Conservation (phyloP, 2,797 vertebrate genomes). For the Lerista edwardsae region DNA sequence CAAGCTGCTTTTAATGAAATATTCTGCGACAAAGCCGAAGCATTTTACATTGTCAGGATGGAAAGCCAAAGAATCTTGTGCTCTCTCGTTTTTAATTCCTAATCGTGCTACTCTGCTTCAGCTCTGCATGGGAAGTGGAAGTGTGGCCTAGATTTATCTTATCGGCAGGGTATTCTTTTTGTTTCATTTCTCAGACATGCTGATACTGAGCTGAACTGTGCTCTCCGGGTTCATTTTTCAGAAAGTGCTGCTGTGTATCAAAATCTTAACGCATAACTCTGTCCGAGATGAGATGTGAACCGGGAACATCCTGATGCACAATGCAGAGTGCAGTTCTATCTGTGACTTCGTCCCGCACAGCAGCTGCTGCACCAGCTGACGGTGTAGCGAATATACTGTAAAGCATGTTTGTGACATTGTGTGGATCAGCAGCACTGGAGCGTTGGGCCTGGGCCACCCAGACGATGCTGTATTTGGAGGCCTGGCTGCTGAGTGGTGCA, state of each 20-base stretch:
- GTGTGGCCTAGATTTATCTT: not conserved
- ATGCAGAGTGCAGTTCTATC: too few relatives aligned
- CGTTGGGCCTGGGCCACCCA: too few relatives aligned
- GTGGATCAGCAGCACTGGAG: too few relatives aligned
- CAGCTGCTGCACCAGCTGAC: too few relatives aligned
- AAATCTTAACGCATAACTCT: too few relatives aligned
- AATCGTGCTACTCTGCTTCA: conserved; percentile 34
- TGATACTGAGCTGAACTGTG: not conserved
- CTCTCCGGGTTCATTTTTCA: not conserved
- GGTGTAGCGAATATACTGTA: too few relatives aligned
- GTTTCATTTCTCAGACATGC: not conserved
- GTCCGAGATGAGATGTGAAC: too few relatives aligned
- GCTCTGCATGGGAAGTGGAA: conserved; percentile 12
- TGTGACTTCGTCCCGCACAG: too few relatives aligned
- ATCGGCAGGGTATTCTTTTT: conserved; percentile 18
- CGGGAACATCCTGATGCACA: too few relatives aligned
- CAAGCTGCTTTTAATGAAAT: conserved; percentile 60
- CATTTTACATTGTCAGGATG: conserved; percentile 43
- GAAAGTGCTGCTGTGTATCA: not conserved
- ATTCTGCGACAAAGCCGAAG: conserved; percentile 47
- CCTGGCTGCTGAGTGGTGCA: too few relatives aligned
- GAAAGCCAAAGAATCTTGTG: conserved; percentile 40
- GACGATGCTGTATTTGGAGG: too few relatives aligned
- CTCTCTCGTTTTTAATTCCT: conserved; percentile 50
- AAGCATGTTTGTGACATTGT: too few relatives aligned